Conservation (phyloP, 2,888 invertebrate species). For the Aradus depressus region DNA sequence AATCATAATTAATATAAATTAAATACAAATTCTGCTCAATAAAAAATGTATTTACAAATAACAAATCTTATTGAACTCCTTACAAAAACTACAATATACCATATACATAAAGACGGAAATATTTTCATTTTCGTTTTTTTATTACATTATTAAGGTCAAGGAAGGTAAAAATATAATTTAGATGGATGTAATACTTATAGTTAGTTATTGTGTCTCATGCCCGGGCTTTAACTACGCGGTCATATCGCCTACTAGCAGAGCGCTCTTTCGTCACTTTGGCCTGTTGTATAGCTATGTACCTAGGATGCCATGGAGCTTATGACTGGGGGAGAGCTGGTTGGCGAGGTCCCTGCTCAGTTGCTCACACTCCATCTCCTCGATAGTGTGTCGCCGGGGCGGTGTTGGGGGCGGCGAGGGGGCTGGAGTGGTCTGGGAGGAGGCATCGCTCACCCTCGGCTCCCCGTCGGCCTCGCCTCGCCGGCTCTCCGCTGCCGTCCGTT, state of each 20-base stretch:
- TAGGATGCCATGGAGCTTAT: slow-evolving; percentile 54
- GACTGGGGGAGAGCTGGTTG: slow-evolving; percentile 49
- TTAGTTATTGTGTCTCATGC: too few species aligned
- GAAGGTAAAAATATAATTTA: neutral
- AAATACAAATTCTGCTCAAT: too few species aligned
- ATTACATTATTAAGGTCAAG: too few species aligned
- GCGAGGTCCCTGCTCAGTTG: slow-evolving; percentile 52
- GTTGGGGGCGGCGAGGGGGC: slow-evolving; percentile 38
- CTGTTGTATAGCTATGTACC: slow-evolving; percentile 34
- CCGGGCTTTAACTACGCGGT: too few species aligned
- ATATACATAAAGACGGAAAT: too few species aligned
- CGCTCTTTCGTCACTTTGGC: too few species aligned
- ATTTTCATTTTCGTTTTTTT: too few species aligned
- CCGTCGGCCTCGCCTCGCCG: slow-evolving; percentile 34
- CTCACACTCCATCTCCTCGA: slow-evolving; percentile 71
- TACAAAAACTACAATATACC: too few species aligned
- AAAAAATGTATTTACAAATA: too few species aligned
- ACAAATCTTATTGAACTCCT: too few species aligned
- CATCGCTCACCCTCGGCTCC: slow-evolving; percentile 48
- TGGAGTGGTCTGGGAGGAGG: slow-evolving; percentile 45
- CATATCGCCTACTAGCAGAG: too few species aligned
- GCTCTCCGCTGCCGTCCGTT: slow-evolving; percentile 20
- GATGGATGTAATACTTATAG: neutral
- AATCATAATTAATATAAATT: too few species aligned
- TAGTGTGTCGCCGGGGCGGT: slow-evolving; percentile 47